phyloP scores from a whole-genome alignment of 2,113 vertebrate species.

The Corythornis vintsioides region DNA sequence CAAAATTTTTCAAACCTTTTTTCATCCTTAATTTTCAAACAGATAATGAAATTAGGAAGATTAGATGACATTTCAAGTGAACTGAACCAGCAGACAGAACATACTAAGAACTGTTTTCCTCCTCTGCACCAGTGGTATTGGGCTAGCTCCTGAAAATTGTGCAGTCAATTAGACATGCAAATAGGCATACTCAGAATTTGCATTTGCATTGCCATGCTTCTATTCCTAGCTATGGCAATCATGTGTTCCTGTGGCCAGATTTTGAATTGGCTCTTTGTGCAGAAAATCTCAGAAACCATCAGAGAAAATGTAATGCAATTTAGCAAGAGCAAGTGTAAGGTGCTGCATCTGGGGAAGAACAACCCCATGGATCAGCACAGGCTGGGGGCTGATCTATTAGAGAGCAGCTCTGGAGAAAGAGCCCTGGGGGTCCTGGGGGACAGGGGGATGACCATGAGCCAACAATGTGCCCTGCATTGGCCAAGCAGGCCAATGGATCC shows the following conservation, averaged over 20 bases:
- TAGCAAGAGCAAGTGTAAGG: too few relatives aligned
- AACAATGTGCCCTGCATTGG: too few relatives aligned
- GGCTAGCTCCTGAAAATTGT: neutral
- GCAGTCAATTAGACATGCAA: neutral
- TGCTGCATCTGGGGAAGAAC: too few relatives aligned
- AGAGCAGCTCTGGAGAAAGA: too few relatives aligned
- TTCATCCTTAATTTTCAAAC: slow-evolving; percentile 6
- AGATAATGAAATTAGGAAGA: neutral
- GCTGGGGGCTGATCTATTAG: too few relatives aligned
- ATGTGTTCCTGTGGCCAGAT: neutral
- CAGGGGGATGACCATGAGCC: too few relatives aligned
- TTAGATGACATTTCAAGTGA: neutral
- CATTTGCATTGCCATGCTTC: neutral
- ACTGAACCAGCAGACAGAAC: neutral
- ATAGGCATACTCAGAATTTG: neutral
- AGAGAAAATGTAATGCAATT: neutral
- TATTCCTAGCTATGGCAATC: neutral
- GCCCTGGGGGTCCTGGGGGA: too few relatives aligned
- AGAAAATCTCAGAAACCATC: neutral
- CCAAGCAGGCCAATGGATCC: too few relatives aligned
- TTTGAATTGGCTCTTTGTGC: neutral
- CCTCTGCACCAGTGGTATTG: neutral
- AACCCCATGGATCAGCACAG: too few relatives aligned
- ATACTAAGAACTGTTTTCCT: neutral
- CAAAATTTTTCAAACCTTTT: slow-evolving; percentile 21